Percentiles rank a stretch among this genome's conserved stretches.
These are phyloP conservation scores for Drosophila baimaii DNA, from an alignment of 1,140 invertebrate species.

Conservation along the genomic window DNA sequence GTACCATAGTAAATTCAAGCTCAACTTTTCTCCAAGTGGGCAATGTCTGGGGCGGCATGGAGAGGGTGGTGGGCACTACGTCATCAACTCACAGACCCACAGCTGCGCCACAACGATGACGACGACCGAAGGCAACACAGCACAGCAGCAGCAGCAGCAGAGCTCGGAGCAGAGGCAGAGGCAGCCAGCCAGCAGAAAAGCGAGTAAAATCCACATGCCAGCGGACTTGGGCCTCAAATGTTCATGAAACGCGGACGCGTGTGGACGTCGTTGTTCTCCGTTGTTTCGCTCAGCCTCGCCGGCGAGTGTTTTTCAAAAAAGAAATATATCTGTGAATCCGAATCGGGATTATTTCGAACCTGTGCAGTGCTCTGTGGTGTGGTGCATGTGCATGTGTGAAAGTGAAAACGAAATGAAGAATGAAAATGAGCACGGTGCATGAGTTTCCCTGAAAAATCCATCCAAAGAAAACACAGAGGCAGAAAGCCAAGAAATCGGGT, in stretches of 20 bases:
- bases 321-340: slow-evolving; percentile 15
- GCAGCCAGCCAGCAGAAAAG: slow-evolving; percentile 33
- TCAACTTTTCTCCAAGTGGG: not conserved
- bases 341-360: slow-evolving; percentile 41
- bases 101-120: slow-evolving; percentile 66
- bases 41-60: not conserved
- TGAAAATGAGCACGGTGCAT: slow-evolving; percentile 74
- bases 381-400: slow-evolving; percentile 52
- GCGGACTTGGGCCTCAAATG: slow-evolving; percentile 63
- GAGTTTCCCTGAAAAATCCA: slow-evolving; percentile 74
- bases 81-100: slow-evolving; percentile 70
- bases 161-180: slow-evolving; percentile 31
- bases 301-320: slow-evolving; percentile 19
- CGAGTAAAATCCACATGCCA: slow-evolving; percentile 78
- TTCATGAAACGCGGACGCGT: slow-evolving; percentile 77
- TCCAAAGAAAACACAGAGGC: slow-evolving; percentile 53
- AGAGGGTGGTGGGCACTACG: slow-evolving; percentile 52
- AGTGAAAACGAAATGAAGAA: slow-evolving; percentile 69
- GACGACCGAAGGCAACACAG: slow-evolving; percentile 37
- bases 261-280: slow-evolving; percentile 60
- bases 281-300: slow-evolving; percentile 35
- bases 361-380: slow-evolving; percentile 4
- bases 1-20: not conserved
- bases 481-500: slow-evolving; percentile 24
- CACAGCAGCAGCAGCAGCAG: slow-evolving; percentile 18